Conservation (phyloP, 1,140 invertebrate genomes). For the Pogonus chalceus region DNA sequence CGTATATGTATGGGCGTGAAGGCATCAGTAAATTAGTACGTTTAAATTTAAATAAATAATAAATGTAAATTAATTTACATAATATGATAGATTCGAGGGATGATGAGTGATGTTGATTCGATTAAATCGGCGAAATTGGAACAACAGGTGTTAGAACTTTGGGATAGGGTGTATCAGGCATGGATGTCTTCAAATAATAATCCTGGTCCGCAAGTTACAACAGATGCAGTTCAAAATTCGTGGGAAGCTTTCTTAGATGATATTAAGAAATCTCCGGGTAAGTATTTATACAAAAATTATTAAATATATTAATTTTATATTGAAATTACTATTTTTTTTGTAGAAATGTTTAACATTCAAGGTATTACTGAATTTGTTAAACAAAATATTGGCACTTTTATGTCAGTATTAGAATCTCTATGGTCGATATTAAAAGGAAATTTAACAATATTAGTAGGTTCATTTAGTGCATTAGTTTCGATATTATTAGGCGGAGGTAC, state of each 20-base stretch:
- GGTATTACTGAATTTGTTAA: slow-evolving; percentile 72
- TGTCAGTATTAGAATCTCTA: slow-evolving; percentile 83
- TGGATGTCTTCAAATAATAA: slow-evolving; percentile 63
- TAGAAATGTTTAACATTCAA: slow-evolving; percentile 62
- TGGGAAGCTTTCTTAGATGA: slow-evolving; percentile 64
- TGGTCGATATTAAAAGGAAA: slow-evolving; percentile 90
- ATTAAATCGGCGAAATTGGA: slow-evolving; percentile 78
- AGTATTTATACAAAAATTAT: slow-evolving; percentile 14
- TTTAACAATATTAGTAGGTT: slow-evolving; percentile 77
- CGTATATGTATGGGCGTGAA: slow-evolving; percentile 80
- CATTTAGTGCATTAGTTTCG: slow-evolving; percentile 77
- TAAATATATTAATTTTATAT: background rate
- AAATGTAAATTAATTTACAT: slow-evolving; percentile 11
- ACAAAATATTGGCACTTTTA: slow-evolving; percentile 85
- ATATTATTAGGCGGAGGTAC: slow-evolving; percentile 85
- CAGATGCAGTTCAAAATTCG: slow-evolving; percentile 53
- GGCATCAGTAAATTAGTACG: slow-evolving; percentile 71
- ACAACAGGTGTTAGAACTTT: slow-evolving; percentile 82
- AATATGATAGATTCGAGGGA: slow-evolving; percentile 51
- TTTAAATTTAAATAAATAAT: slow-evolving; percentile 13
- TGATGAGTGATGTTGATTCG: slow-evolving; percentile 71
- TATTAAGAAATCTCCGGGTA: slow-evolving; percentile 60
- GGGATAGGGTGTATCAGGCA: slow-evolving; percentile 86
- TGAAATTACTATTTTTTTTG: slow-evolving; percentile 18
- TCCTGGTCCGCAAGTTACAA: slow-evolving; percentile 56